phyloP scores from a whole-genome alignment of 92 coral and sea anemone genomes.

The Metridium senile region DNA sequence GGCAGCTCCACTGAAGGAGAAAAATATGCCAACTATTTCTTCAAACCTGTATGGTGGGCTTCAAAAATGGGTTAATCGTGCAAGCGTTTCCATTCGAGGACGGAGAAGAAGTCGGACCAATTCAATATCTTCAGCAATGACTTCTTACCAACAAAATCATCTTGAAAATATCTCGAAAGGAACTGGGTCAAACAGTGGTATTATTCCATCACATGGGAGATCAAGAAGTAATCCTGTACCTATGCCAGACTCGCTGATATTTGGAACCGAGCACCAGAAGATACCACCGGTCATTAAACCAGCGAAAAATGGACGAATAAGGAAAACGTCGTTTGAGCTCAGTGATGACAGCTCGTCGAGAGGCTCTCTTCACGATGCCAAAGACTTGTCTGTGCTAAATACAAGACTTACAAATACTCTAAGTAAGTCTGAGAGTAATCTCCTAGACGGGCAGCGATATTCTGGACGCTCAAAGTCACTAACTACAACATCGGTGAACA shows the following conservation, averaged over 20 bases:
- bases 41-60: slow-evolving; percentile 26
- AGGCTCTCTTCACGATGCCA: slow-evolving; percentile 2
- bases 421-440: slow-evolving; percentile 23
- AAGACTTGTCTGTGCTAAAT: not conserved
- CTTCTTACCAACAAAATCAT: not conserved
- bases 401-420: not conserved
- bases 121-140: slow-evolving; percentile 2
- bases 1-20: slow-evolving; percentile 42
- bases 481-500: not conserved
- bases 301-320: not conserved
- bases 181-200: not conserved
- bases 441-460: not conserved
- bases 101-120: slow-evolving; percentile 8
- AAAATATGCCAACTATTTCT: slow-evolving; percentile 43
- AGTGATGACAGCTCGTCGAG: slow-evolving; percentile 18
- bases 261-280: not conserved
- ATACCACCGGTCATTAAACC: slow-evolving; percentile 1
- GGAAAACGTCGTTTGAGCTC: not conserved
- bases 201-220: slow-evolving; percentile 7
- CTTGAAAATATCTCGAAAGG: not conserved
- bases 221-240: slow-evolving; percentile 23
- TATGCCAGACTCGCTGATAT: slow-evolving; percentile 7
- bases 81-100: slow-evolving; percentile 17
- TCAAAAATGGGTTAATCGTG: slow-evolving; percentile 44
- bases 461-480: not conserved